Evolutionary conservation across 1,140 invertebrate species (phyloP).

Genomic region (Rhagoletis pomonella): DNA sequence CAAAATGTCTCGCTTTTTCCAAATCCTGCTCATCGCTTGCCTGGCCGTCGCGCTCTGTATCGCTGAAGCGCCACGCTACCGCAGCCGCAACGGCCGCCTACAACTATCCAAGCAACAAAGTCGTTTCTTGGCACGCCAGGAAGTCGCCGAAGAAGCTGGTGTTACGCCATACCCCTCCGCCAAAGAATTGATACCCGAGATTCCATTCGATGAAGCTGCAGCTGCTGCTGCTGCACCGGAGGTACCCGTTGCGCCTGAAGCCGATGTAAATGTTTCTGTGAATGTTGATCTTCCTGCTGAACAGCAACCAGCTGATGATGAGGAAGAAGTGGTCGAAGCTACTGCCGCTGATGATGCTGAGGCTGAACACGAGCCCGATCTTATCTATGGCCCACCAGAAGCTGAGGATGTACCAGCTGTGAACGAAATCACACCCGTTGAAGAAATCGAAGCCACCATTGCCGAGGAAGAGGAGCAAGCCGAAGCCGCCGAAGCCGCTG

Average conservation of each 20-base stretch:
- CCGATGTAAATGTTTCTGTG: not conserved
- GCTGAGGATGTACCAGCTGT: slow-evolving; percentile 45
- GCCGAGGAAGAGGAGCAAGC: not conserved
- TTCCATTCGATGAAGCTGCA: slow-evolving; percentile 68
- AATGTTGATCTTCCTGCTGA: slow-evolving; percentile 17
- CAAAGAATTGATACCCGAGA: slow-evolving; percentile 69
- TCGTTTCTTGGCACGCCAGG: slow-evolving; percentile 67
- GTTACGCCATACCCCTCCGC: slow-evolving; percentile 70
- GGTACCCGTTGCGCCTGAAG: slow-evolving; percentile 26
- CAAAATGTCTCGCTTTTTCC: slow-evolving; percentile 54
- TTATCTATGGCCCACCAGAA: slow-evolving; percentile 69
- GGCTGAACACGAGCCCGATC: slow-evolving; percentile 63
- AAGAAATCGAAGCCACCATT: not conserved
- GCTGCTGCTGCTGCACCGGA: slow-evolving; percentile 9
- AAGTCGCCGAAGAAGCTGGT: slow-evolving; percentile 61
- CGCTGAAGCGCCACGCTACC: slow-evolving; percentile 56
- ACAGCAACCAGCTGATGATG: not conserved
- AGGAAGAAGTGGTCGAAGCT: slow-evolving; percentile 15
- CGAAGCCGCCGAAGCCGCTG: not conserved
- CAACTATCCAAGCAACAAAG: slow-evolving; percentile 55
- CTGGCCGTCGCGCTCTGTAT: slow-evolving; percentile 52
- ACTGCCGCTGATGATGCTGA: not conserved
- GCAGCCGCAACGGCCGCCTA: not conserved
- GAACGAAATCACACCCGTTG: not conserved
- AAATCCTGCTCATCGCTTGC: slow-evolving; percentile 55